Conservation (phyloP, 2,113 vertebrate genomes). For the Plecturocebus donacophilus region DNA sequence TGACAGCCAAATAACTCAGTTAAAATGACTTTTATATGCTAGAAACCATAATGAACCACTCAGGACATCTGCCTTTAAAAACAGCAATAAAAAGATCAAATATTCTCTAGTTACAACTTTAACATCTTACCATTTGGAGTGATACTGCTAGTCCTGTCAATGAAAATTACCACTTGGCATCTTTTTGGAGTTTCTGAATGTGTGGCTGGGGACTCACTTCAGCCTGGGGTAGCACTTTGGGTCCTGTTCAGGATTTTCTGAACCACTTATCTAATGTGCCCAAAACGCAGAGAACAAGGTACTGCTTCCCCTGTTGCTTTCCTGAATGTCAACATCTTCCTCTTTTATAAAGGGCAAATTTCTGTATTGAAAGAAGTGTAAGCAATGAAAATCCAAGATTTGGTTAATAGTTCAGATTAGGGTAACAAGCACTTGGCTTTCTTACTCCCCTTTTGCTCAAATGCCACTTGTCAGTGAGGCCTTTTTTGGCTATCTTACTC, state of each 20-base stretch:
- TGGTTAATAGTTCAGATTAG: not conserved
- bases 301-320: not conserved
- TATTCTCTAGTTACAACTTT: not conserved
- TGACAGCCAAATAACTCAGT: not conserved
- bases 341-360: not conserved
- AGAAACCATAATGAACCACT: not conserved
- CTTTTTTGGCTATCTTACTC: not conserved
- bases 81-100: not conserved
- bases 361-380: not conserved
- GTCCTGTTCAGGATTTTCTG: not conserved
- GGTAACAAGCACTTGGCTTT: not conserved
- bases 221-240: not conserved
- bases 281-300: not conserved
- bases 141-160: not conserved
- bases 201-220: not conserved
- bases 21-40: not conserved
- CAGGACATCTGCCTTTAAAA: constrained; percentile 27
- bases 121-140: not conserved
- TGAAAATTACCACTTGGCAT: constrained; percentile 12
- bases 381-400: not conserved
- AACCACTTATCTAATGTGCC: not conserved
- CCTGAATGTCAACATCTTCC: not conserved
- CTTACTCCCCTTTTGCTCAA: not conserved
- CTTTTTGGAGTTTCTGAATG: not conserved
- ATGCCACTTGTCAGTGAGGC: not conserved